Base-by-base conservation (phyloP, 2,113 vertebrate genomes). In the Azemiops feae region DNA sequence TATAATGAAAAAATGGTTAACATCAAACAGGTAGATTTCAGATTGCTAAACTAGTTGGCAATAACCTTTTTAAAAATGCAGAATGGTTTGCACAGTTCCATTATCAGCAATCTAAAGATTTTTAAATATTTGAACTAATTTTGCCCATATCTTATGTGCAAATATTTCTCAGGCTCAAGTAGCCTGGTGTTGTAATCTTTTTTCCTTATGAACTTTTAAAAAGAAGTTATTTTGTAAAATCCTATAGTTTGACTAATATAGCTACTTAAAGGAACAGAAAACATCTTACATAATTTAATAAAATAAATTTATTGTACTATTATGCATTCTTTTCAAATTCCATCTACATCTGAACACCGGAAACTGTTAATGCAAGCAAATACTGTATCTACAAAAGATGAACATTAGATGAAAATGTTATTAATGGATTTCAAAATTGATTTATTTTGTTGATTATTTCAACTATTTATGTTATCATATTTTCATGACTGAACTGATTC, bases 361-460 rank as follows among this genome's bases (percentile, higher is more conserved):
- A 94, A 96, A 95, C 95, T 95, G 95, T 95, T 92, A 94, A 92
- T 94, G 94, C 16, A 47, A 22, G 18, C 20, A 45, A 16, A 22
- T 92, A 95, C 95, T 96, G 94, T 50, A 50, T 94, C 43, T 43
- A 86, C 22, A 96, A 95, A 91, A 96, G 90, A 91, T 95, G 93
- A 96, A 94, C 93, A 96, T 93, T 20, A 69, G 39, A 20, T 74
- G 22, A 34, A 88, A 86, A 30, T 27, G 74, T 93, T 91, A 93
- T 52, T 9, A 91, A 94, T 93, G 85, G 0, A 89, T 96, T 95
- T 89, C 14, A 93, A 95, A 94, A 96, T 10, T 74, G 23, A 25
- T 54, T 22, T 34, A 74, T 27, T 22, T 18, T 20, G 30, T 87
- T 52, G n/a, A 87, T 87, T 7, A 92, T 85, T 88, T 27, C 50